Evolutionary conservation across 2,797 vertebrate species (phyloP), one percentile per base, ranked within the genome.

Genomic region (Masticophis lateralis): DNA sequence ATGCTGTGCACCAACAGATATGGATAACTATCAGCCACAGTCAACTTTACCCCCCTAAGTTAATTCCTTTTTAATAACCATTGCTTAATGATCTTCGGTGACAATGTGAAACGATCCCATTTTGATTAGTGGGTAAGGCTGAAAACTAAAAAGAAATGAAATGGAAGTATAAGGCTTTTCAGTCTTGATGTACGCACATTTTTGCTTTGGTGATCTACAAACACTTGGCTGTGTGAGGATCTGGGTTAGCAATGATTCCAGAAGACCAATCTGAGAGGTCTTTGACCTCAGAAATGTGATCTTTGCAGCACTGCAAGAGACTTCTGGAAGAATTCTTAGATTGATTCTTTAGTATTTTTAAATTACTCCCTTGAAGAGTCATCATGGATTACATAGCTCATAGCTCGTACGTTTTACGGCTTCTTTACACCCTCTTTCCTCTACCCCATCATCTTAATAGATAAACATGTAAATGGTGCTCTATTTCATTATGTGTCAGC

Each of bases 11-110:
- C 25, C 59, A 86, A 60, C 28, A 28, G 16, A 59, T 20, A 87
- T 88, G 61, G 61, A 91, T 91, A 88, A 86, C 90, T 61, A 20
- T n/a, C 93, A 93, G 89, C 90, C 79, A 56, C 79, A 90, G 37
- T 94, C 63, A 63, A 63, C 60, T 94, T 95, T 94, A 63, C 32
- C 83, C 61, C 47, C 27, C 37, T 28, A 91, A 57, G 86, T 88
- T 28, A 92, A 32, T 16, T 61, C 79, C 16, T 53, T 92, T 92
- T 92, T 74, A 66, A 89, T 66, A 53, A 55, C 61, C 92, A 27
- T 13, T 22, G 51, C 20, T 4, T 66, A 92, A 79, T 56, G 92
- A 90, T 6, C 56, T 69, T 90, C 43, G 55, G 92, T 93, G 92
- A 93, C 25, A 3, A 20, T 90, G 7, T 11, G 22, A 7, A 47